Base-by-base conservation (phyloP, 2,888 invertebrate genomes). In the Apamea sordens region DNA sequence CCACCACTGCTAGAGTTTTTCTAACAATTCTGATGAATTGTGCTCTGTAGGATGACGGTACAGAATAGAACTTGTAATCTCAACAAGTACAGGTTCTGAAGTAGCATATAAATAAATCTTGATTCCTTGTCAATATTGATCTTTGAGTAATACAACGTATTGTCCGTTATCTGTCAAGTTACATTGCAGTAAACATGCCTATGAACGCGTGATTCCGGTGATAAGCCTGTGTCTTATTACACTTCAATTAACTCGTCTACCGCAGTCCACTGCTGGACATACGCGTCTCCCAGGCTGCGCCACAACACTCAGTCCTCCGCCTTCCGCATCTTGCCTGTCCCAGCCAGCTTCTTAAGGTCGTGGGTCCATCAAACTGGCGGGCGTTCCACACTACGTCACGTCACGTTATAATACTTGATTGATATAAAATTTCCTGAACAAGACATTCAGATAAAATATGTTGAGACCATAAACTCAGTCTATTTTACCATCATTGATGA, bases 121-220 rank as follows among this genome's bases (percentile, higher is more conserved):
- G 82, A 75, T 79, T 76, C 64, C 77, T 76, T 50, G 67, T 79
- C 18, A 87, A 87, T 82, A 79, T 86, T 87, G 73, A 79, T 68
- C 53, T 79, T 73, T 70, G 24, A 73, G 8, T 71, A 61, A 63
- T 76, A 71, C 67, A 56, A 24, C 71, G 84, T 69, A 84, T 63
- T 63, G 77, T 63, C 36, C 15, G 63, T 86, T 86, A 87, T 87
- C 86, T 82, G 87, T 86, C 86, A 85, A 86, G 76, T 69, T 47
- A 53, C 65, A 65, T 63, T 36, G 47, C 73, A 65, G 72, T 71
- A 82, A 61, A 80, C 67, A 82, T 59, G 44, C 59, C 10, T 41
- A 28, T 13, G 18, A 44, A 44, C n/a, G 44, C 32, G n/a, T 80
- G 72, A 71, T 72, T 32, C 5, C n/a, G 21, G 44, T 21, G 41